Base-by-base conservation (phyloP, 2,113 vertebrate genomes). In the Tetraodon nigroviridis region DNA sequence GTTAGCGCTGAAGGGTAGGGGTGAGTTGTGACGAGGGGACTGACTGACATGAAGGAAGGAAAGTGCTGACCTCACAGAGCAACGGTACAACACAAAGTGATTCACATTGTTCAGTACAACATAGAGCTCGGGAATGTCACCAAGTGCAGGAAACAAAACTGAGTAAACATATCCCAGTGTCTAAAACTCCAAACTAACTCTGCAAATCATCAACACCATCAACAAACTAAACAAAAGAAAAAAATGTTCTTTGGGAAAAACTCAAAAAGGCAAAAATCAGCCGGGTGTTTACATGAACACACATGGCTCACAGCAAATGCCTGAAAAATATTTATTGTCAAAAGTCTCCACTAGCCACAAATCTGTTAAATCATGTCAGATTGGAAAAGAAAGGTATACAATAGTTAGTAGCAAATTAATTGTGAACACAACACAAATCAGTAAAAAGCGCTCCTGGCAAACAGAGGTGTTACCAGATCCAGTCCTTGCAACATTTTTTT, bases 41-140 rank as follows among this genome's bases (percentile, higher is more conserved):
- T 57, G 69, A 79, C 79, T 79, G 72, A 78, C 68, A 73, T 7
- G 41, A 68, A 70, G 64, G 80, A 74, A 84, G 86, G 84, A 88
- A 89, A 90, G 79, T 89, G 88, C 88, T 91, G 87, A 90, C 69
- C 86, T 89, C 83, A 89, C 86, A 89, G 78, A 76, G 70, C 76
- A 71, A 66, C 80, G 72, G 56, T 72, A 89, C 84, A 90, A 91
- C 83, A 82, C 86, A 88, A 89, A 84, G 74, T 44, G 73, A 57
- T 82, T 82, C 74, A 76, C 84, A 84, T 74, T 70, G 74, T 77
- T 70, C 15, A 57, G 16, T 47, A 75, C 47, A 62, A 71, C 57
- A 72, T 60, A 55, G 61, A 58, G 69, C 71, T 71, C 72, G 84
- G 83, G 86, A 84, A 89, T 88, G 85, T 82, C 75, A 84, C 75